Percentiles rank a stretch among this genome's conserved stretches.
These are phyloP conservation scores for Siniperca undulata DNA, from an alignment of 2,797 vertebrate genomes.

Conservation along the genomic window DNA sequence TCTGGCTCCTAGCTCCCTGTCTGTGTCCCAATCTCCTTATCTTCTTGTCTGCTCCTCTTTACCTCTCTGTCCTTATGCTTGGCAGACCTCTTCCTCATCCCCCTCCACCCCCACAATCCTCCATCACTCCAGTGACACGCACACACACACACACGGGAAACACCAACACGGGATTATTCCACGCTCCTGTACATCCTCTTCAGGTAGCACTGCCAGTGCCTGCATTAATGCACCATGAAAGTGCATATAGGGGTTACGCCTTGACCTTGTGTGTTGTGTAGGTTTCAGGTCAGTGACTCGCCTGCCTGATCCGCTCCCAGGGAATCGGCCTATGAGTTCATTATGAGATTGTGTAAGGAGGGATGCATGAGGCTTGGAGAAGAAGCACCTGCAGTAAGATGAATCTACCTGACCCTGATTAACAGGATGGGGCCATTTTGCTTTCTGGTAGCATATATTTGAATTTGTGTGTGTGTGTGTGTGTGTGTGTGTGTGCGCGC, in stretches of 20 bases:
- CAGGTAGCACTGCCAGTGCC: constrained; percentile 69
- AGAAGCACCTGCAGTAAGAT: constrained; percentile 43
- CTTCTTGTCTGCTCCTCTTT: constrained; percentile 63
- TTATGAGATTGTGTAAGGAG: constrained; percentile 73
- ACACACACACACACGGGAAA: constrained; percentile 35
- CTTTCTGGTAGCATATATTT: not conserved
- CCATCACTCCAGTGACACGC: constrained; percentile 40
- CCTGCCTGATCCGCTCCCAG: constrained; percentile 66
- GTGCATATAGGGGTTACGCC: constrained; percentile 47
- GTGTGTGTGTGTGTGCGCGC: not conserved
- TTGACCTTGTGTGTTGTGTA: constrained; percentile 61
- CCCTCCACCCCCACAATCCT: constrained; percentile 48
- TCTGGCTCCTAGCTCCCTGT: constrained; percentile 47
- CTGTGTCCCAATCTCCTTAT: constrained; percentile 74
- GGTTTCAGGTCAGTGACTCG: constrained; percentile 64
- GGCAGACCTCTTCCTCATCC: constrained; percentile 64
- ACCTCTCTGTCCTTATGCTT: constrained; percentile 54
- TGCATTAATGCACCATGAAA: constrained; percentile 63
- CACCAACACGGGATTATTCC: constrained; percentile 69
- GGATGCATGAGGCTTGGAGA: constrained; percentile 42
- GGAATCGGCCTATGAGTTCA: constrained; percentile 71
- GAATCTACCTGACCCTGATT: constrained; percentile 39
- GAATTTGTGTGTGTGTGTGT: not conserved
- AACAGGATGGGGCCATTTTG: not conserved
- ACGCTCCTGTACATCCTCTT: constrained; percentile 77